These are phyloP conservation scores for Drosophila santomea DNA, from an alignment of 1,140 invertebrate species.

Conservation along the genomic window DNA sequence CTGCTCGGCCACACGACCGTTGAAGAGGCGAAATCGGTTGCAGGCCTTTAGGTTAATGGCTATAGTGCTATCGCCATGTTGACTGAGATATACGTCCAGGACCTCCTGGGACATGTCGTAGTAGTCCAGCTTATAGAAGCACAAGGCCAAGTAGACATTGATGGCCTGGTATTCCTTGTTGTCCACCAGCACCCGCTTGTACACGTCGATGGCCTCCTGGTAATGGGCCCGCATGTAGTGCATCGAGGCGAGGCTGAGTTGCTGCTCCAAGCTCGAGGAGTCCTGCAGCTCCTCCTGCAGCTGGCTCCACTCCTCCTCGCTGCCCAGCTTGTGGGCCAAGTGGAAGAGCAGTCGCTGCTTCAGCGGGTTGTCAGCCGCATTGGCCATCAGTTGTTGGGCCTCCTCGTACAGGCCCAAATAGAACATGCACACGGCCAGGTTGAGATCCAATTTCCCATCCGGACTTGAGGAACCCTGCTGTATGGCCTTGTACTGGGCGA, in stretches of 20 bases:
- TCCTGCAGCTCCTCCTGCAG: slow-evolving; percentile 94
- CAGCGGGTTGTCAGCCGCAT: slow-evolving; percentile 86
- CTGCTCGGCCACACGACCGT: slow-evolving; percentile 96
- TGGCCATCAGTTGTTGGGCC: slow-evolving; percentile 87
- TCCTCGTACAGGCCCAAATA: slow-evolving; percentile 93
- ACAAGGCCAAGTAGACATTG: slow-evolving; percentile 98
- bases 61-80: slow-evolving; percentile 96
- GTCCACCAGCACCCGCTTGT: slow-evolving; percentile 96
- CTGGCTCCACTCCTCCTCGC: slow-evolving; percentile 93
- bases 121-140: slow-evolving; percentile 98
- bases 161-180: slow-evolving; percentile 97
- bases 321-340: slow-evolving; percentile 96
- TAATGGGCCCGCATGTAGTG: slow-evolving; percentile 98
- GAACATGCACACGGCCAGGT: slow-evolving; percentile 97
- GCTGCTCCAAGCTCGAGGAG: slow-evolving; percentile 96
- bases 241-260: slow-evolving; percentile 97
- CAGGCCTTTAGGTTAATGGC: slow-evolving; percentile 97
- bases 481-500: slow-evolving; percentile 90
- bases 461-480: slow-evolving; percentile 54
- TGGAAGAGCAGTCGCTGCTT: slow-evolving; percentile 95
- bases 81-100: slow-evolving; percentile 95
- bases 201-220: slow-evolving; percentile 99
- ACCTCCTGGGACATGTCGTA: slow-evolving; percentile 97
- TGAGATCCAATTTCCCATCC: slow-evolving; percentile 87
- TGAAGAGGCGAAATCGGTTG: slow-evolving; percentile 92